Base-by-base conservation (phyloP, 2,888 invertebrate species). In the Corythucha ciliata region DNA sequence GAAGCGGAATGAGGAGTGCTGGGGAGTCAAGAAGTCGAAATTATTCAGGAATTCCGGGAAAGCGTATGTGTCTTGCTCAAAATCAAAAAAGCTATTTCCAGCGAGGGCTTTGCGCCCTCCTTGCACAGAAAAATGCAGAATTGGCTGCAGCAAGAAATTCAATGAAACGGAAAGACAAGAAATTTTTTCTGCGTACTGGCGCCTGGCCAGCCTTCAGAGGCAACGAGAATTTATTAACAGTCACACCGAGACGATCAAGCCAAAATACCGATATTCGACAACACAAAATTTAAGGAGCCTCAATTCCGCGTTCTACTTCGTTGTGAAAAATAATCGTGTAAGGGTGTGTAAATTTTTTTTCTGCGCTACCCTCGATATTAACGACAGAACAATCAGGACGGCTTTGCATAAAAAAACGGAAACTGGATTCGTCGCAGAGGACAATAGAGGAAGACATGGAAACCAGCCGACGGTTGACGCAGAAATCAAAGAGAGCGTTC, bases 371-470 rank as follows among this genome's bases (percentile, higher is more conserved):
- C 56, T 61, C 42, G 56, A 50, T 27, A 56, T 61, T 40, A 58
- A 54, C 29, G 55, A 55, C 39, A 44, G 57, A 33, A 44, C 55
- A 24, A 58, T 61, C 33, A 46, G 53, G 14, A 60, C 61, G 8
- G 56, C 54, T 8, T 10, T 52, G n/a, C n/a, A n/a, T n/a, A n/a
- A n/a, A n/a, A n/a, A n/a, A n/a, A n/a, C n/a, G n/a, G n/a, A n/a
- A n/a, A n/a, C n/a, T n/a, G 57, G 57, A 36, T 49, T 59, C 26
- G 48, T 59, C 42, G 47, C 57, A 34, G 44, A 51, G 42, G 61
- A 63, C 41, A 39, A 58, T 22, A 54, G 62, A 54, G 62, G 60
- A 51, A 63, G 61, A 53, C 63, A 64, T 57, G 48, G 53, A 20
- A 61, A 62, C 22, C 62, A 61, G 47, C 45, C 52, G 26, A 56